These are phyloP conservation scores for Mus minutoides DNA, from an alignment of 2,797 vertebrate genomes.

Conservation along the genomic window DNA sequence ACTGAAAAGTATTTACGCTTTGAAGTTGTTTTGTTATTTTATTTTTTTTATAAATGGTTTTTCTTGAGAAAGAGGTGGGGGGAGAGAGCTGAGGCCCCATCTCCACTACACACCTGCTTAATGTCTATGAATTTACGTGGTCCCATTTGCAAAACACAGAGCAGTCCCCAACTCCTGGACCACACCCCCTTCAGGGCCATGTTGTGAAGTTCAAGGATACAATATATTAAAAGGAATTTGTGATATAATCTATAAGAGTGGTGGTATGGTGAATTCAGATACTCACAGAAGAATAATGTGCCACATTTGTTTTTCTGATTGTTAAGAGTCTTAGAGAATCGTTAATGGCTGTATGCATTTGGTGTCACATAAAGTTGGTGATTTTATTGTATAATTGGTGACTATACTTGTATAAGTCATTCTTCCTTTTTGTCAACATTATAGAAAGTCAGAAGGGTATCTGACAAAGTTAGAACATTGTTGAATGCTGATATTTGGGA, in stretches of 20 bases:
- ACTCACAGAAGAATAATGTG: not conserved
- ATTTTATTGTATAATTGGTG: not conserved
- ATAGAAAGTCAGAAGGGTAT: not conserved
- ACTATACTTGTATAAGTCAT: not conserved
- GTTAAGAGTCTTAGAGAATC: not conserved
- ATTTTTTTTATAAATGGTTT: not conserved
- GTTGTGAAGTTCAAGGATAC: not conserved
- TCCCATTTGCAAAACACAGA: not conserved
- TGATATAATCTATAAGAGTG: not conserved
- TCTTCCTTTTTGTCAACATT: conserved; percentile 2
- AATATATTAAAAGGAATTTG: not conserved
- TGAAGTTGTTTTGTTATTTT: not conserved
- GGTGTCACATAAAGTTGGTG: not conserved
- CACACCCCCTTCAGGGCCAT: not conserved
- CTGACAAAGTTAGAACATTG: not conserved
- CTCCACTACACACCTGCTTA: not conserved
- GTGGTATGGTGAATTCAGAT: not conserved
- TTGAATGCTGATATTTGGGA: not conserved
- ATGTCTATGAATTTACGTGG: accelerated
- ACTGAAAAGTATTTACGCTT: not conserved
- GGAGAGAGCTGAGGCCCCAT: accelerated
- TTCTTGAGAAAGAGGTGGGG: not conserved
- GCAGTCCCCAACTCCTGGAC: not conserved
- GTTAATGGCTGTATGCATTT: not conserved
- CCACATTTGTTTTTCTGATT: not conserved